Base-by-base conservation (phyloP, 2,113 vertebrate genomes). In the Ceyx cyanopectus region DNA sequence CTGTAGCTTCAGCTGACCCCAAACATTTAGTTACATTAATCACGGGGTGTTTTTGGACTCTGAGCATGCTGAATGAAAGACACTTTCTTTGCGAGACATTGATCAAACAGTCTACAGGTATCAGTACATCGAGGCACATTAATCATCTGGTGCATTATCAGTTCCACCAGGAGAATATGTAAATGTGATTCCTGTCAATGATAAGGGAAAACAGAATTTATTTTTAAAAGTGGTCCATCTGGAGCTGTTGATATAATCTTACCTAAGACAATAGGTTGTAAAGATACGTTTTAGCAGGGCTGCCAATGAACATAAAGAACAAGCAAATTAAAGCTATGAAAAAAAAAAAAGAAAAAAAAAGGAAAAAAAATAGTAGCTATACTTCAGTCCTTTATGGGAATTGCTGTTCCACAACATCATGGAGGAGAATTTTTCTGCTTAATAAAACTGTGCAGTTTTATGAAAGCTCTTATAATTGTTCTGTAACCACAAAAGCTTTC, bases 1-100 rank as follows among this genome's bases (percentile, higher is more conserved):
- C 92, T 97, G 98, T 93, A 96, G 96, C 92, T 97, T 97, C 90
- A n/a, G 77, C 89, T 93, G 98, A 99, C 98, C 98, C 96, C 95
- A 98, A 98, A 98, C 98, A 98, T 99, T 99, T 98, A 98, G 97
- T 98, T 97, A 98, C 99, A 99, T 99, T 99, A 99, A 99, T 99
- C 99, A 99, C 98, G 92, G 92, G 69, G 97, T 66, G 78, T 96
- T 98, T 97, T 97, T 96, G 93, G 97, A 90, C 97, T 98, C 97
- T 97, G 97, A 98, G 98, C 95, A 88, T 92, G 50, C 93, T 93
- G 95, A 98, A 97, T 98, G 98, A 99, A 99, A 99, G 99, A 98
- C 98, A 98, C 97, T 98, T 98, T 98, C 98, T 98, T 96, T 91
- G 95, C 85, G 5, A 97, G 97, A 98, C 98, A 98, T 98, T 98